Percentiles rank a stretch among this genome's conserved stretches.
Conservation (phyloP, 1,140 invertebrate genomes). For the Battus philenor region DNA sequence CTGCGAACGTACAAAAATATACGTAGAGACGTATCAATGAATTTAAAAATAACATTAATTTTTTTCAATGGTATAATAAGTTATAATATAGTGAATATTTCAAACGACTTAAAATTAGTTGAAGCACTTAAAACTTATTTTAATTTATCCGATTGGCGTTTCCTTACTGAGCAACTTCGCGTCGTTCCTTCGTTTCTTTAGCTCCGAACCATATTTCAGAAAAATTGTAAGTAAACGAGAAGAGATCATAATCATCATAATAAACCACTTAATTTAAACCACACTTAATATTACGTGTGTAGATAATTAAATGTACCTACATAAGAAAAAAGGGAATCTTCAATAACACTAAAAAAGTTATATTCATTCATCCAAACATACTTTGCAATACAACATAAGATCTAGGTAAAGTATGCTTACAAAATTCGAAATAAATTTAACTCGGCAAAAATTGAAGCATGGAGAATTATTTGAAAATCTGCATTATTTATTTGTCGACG, state of each 20-base stretch:
- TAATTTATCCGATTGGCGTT: slow-evolving; percentile 65
- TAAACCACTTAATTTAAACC: slow-evolving; percentile 53
- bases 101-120: slow-evolving; percentile 54
- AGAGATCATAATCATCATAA: slow-evolving; percentile 61
- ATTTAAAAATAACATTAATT: slow-evolving; percentile 61
- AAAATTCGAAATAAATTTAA: not conserved
- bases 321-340: slow-evolving; percentile 37
- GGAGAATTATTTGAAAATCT: not conserved
- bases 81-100: slow-evolving; percentile 48
- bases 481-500: not conserved
- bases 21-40: slow-evolving; percentile 60
- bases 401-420: slow-evolving; percentile 17
- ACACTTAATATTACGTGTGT: slow-evolving; percentile 45
- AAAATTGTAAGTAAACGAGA: slow-evolving; percentile 71
- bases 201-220: slow-evolving; percentile 56
- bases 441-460: not conserved
- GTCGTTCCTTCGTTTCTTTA: slow-evolving; percentile 24
- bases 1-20: slow-evolving; percentile 70
- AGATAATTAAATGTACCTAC: slow-evolving; percentile 42
- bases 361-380: slow-evolving; percentile 57
- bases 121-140: slow-evolving; percentile 61
- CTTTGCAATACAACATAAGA: slow-evolving; percentile 29
- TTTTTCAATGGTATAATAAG: slow-evolving; percentile 55
- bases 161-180: slow-evolving; percentile 55
- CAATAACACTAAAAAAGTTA: slow-evolving; percentile 39